Evolutionary conservation across 2,113 vertebrate genomes (phyloP), one percentile per base, ranked within the genome.

Genomic region (Coracopsis vasa): DNA sequence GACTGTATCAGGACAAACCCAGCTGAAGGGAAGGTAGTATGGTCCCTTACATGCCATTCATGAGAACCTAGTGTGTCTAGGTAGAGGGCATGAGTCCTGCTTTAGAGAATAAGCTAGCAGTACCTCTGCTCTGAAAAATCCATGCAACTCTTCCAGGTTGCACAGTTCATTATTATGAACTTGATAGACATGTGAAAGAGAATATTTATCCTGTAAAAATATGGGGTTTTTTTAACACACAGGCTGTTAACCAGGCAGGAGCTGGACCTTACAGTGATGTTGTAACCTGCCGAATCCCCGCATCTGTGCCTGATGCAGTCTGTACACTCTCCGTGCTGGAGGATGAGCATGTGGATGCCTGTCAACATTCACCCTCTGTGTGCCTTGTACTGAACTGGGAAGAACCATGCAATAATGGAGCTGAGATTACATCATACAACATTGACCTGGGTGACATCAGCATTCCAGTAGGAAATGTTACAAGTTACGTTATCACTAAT

Each of bases 351-450:
- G n/a, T 92, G 29, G 98, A 97, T 51, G 83, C 96, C 89, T 95
- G 73, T 10, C 98, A 97, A 0, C 96, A 97, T 70, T 98, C 98
- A 4, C 98, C 98, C 16, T 99, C 98, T 6, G 99, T 98, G 98
- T 99, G 99, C 98, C 98, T 99, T 97, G 97, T 98, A 16, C 97
- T 99, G 92, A 98, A 94, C 97, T 99, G 99, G 99, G 99, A 99
- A 19, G 99, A 99, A 94, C 99, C 99, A 1, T 98, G 98, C 98
- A 98, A 96, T 95, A 99, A 99, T 12, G 99, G 99, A 28, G 98
- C 99, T 9, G 98, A 99, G 94, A 99, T 99, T 94, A 98, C 96
- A 0, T 98, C 98, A 10, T 99, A 99, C 96, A 98, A 98, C 95
- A 98, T 99, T 44, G 98, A 98, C 75, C 88, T 99, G 94, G 99